Base-by-base conservation (phyloP, 2,888 invertebrate species). In the Apamea sordens region DNA sequence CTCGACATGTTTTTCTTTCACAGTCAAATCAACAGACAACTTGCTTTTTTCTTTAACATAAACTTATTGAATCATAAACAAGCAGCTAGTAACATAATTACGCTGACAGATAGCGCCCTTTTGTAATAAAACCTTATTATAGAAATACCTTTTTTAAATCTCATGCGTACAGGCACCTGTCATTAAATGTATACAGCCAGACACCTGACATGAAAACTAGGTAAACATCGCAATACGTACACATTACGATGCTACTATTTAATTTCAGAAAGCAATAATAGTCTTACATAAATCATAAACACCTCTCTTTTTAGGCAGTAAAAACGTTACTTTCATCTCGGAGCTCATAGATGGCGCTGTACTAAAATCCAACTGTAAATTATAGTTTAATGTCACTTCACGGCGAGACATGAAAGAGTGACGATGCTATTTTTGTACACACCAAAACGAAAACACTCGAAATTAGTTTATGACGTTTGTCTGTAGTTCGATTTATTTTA, bases 401-500 rank as follows among this genome's bases (percentile, higher is more conserved):
- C 93, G 92, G 92, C 93, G 91, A 91, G 92, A 96, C 96, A 96
- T 97, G 96, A 96, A 97, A 96, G 96, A 96, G 94, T 96, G 96
- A 95, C 94, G 95, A 92, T 92, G 95, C 96, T 97, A 96, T 97
- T 96, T 96, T 96, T 94, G 96, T 94, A 91, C 92, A 91, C 92
- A 94, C 94, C 95, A 96, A 96, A 96, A 96, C 94, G 96, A 96
- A 96, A 96, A 96, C 96, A 95, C 93, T 96, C 96, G 96, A 96
- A 97, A 96, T 96, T 96, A 96, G 96, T 97, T 96, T 97, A 97
- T 97, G 96, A 96, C 96, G 96, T 95, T 95, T 96, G 96, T 95
- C 96, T 95, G 96, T 95, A 95, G 96, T 96, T 97, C 96, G 96
- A 97, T 96, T 96, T 96, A 96, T 96, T 96, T 97, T 96, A 95